These are phyloP conservation scores for Entomobrya multifasciata DNA, from an alignment of 2,888 invertebrate species.

Conservation along the genomic window DNA sequence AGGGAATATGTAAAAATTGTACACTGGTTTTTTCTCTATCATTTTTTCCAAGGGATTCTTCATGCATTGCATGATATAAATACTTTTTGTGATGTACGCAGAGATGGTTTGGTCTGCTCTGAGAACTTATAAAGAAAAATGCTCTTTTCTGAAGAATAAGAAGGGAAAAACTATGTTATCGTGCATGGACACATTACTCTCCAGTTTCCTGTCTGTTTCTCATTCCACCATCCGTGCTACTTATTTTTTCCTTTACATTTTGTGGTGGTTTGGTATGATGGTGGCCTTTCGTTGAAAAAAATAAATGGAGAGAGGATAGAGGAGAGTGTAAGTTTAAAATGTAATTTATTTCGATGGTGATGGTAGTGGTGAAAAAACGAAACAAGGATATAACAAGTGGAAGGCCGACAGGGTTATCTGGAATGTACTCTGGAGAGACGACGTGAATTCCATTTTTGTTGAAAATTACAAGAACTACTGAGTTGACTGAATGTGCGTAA, in stretches of 20 bases:
- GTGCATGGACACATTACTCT: constrained; percentile 48
- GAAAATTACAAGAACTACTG: not conserved
- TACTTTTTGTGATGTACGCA: not conserved
- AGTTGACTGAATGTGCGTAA: too few relatives aligned
- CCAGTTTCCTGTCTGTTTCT: constrained; percentile 49
- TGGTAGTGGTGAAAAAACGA: not conserved
- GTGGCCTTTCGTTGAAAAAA: constrained; percentile 32
- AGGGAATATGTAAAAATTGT: not conserved
- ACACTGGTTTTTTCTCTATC: not conserved
- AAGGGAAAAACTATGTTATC: constrained; percentile 3
- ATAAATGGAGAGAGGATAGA: constrained; percentile 21
- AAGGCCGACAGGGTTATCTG: constrained; percentile 14
- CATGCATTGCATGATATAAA: constrained; percentile 23
- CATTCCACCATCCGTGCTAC: constrained; percentile 54
- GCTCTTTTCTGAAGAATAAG: too few relatives aligned
- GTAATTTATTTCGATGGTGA: constrained; percentile 47
- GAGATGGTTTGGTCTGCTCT: not conserved
- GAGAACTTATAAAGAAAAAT: too few relatives aligned
- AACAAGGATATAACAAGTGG: not conserved
- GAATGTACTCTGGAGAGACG: not conserved
- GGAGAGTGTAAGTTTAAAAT: constrained; percentile 55
- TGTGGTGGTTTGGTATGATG: not conserved
- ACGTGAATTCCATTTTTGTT: constrained; percentile 3
- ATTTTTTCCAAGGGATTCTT: not conserved
- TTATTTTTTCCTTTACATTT: constrained; percentile 20